These are phyloP conservation scores for Rallus limicola DNA, from an alignment of 2,113 vertebrate species.

Conservation along the genomic window DNA sequence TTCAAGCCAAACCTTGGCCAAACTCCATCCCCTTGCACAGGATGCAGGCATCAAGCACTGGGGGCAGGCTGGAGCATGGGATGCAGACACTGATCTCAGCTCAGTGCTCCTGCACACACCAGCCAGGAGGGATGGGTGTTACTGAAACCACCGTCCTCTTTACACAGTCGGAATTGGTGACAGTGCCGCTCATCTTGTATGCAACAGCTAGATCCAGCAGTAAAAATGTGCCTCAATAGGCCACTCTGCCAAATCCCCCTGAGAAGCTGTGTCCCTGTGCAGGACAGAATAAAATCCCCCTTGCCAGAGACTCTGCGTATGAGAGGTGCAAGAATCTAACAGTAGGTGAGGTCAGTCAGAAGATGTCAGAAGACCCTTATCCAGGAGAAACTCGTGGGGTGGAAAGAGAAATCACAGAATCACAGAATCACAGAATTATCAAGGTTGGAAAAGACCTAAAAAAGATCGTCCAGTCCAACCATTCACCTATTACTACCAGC, in stretches of 20 bases:
- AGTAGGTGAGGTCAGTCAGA: not conserved
- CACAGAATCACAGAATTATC: no score
- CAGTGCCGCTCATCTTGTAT: not conserved
- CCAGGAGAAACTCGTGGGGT: not conserved
- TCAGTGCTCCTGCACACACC: accelerated
- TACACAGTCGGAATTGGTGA: accelerated
- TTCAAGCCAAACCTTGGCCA: not conserved
- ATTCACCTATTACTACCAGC: no score
- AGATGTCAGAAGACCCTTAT: not conserved
- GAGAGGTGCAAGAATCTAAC: not conserved
- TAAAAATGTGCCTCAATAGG: not conserved
- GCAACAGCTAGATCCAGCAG: not conserved
- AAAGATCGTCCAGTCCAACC: no score
- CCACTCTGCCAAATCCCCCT: not conserved
- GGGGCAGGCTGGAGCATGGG: not conserved
- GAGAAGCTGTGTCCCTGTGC: no score
- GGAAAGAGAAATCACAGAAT: not conserved
- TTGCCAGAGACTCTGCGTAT: accelerated
- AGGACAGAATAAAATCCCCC: not conserved
- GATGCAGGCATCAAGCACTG: not conserved
- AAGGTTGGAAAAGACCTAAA: no score
- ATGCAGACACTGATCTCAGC: not conserved
- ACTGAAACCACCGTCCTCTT: accelerated
- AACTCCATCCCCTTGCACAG: not conserved
- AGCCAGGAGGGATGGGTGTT: not conserved